Evolutionary conservation across 1,140 invertebrate species (phyloP).

Genomic region (Drosophila mauritiana): DNA sequence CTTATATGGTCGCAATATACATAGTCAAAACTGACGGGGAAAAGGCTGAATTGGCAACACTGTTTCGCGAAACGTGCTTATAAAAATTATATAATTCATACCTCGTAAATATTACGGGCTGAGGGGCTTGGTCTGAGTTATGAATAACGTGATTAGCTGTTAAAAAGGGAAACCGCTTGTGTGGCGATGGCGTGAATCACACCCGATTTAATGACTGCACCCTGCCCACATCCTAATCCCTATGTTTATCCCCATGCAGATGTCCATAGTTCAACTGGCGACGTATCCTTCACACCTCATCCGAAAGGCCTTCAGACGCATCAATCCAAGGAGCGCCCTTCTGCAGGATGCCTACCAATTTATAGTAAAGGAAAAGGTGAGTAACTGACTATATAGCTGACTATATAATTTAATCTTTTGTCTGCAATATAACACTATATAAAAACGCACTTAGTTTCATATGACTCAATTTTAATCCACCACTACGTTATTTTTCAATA

Average conservation of each 20-base stretch:
- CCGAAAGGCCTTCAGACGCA: conserved; percentile 60
- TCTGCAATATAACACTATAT: too few relatives aligned
- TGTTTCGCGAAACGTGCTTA: conserved; percentile 67
- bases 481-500: not conserved
- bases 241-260: conserved; percentile 43
- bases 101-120: conserved; percentile 76
- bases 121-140: conserved; percentile 60
- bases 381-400: conserved; percentile 4
- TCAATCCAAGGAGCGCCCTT: conserved; percentile 48
- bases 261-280: conserved; percentile 67
- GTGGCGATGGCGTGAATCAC: conserved; percentile 17
- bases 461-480: not conserved
- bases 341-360: conserved; percentile 68
- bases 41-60: too few relatives aligned
- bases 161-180: conserved; percentile 46
- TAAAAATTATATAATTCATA: conserved; percentile 83
- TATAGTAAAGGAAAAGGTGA: conserved; percentile 77
- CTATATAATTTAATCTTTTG: too few relatives aligned
- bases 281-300: conserved; percentile 81
- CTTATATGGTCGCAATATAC: too few relatives aligned
- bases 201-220: conserved; percentile 34
- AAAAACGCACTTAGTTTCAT: not conserved
- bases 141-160: conserved; percentile 82
- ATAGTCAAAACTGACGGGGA: too few relatives aligned
- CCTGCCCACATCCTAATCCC: not conserved